Evolutionary conservation across 2,797 vertebrate species (phyloP).

Genomic region (Galagoides demidoff): DNA sequence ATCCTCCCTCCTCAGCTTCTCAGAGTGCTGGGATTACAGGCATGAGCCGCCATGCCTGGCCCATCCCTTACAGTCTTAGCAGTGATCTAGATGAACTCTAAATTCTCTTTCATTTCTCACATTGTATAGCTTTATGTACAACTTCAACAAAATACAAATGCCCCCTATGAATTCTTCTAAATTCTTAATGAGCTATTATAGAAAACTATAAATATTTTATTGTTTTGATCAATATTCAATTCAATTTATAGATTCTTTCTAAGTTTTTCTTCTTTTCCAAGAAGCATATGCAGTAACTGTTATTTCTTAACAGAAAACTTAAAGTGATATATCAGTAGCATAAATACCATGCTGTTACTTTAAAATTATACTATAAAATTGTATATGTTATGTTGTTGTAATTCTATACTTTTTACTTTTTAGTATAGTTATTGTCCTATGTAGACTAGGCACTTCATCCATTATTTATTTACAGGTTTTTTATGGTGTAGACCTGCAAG

Average conservation of each 20-base stretch:
- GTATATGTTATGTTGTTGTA: background rate
- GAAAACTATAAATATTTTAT: background rate
- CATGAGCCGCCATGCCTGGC: no score
- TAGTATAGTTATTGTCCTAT: background rate
- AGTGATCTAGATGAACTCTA: background rate
- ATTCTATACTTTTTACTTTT: background rate
- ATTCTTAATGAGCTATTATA: background rate
- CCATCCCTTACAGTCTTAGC: no score
- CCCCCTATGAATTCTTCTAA: background rate
- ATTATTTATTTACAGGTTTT: background rate
- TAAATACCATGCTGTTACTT: background rate
- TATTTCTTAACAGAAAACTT: background rate
- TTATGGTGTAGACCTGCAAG: background rate
- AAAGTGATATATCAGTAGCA: background rate
- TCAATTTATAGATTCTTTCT: background rate
- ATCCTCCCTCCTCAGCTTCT: no score
- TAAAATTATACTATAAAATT: background rate
- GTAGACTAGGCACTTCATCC: background rate
- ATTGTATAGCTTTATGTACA: background rate
- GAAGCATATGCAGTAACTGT: background rate
- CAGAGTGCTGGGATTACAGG: no score
- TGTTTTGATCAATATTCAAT: background rate
- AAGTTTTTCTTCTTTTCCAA: background rate
- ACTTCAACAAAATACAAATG: background rate
- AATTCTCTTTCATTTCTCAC: background rate